These are phyloP conservation scores for Labia minor DNA, from an alignment of 2,888 invertebrate species.

Conservation along the genomic window DNA sequence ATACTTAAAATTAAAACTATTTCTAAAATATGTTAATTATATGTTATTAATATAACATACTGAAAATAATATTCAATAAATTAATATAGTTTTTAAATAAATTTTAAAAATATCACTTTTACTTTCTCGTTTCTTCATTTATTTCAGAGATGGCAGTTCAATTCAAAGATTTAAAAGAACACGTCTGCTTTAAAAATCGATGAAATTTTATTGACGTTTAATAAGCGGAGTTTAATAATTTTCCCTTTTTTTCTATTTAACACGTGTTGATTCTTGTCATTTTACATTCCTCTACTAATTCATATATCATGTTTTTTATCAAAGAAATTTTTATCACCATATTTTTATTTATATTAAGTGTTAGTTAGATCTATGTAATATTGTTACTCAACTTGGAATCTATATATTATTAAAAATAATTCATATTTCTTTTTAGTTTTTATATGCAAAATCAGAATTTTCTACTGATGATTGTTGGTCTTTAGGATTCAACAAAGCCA, in stretches of 20 bases:
- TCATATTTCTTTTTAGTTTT: slow-evolving; percentile 25
- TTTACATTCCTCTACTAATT: background rate
- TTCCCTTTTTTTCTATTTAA: background rate
- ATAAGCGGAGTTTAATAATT: background rate
- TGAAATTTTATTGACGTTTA: background rate
- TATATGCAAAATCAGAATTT: slow-evolving; percentile 42
- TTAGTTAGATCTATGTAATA: no score
- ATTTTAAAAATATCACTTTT: no score
- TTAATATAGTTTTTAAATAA: no score
- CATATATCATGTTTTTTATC: background rate
- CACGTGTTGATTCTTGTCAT: background rate
- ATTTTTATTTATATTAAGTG: background rate
- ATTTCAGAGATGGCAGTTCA: background rate
- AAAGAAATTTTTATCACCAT: background rate
- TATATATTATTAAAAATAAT: no score
- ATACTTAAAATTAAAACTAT: no score
- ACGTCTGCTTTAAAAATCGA: slow-evolving; percentile 2
- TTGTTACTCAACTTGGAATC: no score
- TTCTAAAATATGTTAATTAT: no score
- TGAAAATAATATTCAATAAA: no score
- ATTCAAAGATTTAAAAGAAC: background rate
- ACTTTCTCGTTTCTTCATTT: no score
- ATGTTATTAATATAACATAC: no score
- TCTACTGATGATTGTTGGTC: slow-evolving; percentile 72
- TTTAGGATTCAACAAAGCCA: slow-evolving; percentile 75